Conservation (phyloP, 2,113 vertebrate genomes). For the Cinclus cinclus region DNA sequence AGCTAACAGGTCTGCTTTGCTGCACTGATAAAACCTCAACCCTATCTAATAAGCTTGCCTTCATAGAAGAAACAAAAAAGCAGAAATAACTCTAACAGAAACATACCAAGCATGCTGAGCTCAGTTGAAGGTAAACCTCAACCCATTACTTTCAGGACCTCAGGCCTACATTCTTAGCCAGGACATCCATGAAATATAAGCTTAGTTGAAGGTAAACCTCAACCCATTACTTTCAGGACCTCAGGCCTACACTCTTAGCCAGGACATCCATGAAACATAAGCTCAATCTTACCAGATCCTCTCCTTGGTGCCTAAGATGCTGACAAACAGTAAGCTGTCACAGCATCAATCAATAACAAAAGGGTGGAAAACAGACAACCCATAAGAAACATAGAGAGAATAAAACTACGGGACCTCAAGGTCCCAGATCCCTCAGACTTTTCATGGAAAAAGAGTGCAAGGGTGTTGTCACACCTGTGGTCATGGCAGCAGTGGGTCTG, state of each 20-base stretch:
- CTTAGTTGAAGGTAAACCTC: neutral
- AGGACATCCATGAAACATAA: neutral
- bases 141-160: neutral
- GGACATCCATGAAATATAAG: too few species aligned
- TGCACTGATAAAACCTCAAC: neutral
- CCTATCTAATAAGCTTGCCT: neutral
- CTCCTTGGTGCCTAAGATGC: neutral
- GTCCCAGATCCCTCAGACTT: neutral
- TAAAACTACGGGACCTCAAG: rapidly evolving
- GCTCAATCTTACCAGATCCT: neutral
- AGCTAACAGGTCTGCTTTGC: neutral
- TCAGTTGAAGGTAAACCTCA: neutral
- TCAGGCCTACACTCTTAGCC: neutral
- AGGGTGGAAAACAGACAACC: neutral
- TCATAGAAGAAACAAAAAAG: neutral
- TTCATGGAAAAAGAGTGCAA: neutral
- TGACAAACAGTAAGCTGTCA: neutral
- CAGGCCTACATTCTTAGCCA: neutral
- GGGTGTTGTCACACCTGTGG: neutral
- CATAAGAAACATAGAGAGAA: neutral
- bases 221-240: neutral
- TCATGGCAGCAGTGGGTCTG: neutral
- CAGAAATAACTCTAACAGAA: neutral
- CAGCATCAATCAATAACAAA: neutral
- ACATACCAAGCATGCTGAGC: neutral